Conservation (phyloP, 2,888 invertebrate genomes). For the Andrena trimmerana region DNA sequence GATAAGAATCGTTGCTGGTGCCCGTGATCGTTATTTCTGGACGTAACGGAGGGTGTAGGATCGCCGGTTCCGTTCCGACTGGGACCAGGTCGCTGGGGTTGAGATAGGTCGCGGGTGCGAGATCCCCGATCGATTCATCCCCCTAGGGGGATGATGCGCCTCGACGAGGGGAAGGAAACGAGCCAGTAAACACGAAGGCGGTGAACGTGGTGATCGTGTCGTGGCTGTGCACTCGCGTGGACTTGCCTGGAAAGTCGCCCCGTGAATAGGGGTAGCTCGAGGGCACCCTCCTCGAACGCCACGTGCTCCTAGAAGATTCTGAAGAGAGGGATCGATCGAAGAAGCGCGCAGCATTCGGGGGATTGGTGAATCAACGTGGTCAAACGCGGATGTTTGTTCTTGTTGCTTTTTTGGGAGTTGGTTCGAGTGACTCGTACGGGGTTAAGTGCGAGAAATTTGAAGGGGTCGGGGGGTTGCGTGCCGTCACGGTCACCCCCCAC, state of each 20-base stretch:
- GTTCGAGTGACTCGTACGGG: neutral
- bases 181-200: neutral
- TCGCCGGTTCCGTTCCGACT: neutral
- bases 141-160: neutral
- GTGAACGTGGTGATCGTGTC: slow-evolving; percentile 21
- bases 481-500: slow-evolving; percentile 16
- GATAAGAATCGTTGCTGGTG: slow-evolving; percentile 20
- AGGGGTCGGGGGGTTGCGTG: neutral
- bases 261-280: neutral
- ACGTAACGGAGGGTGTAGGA: neutral
- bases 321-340: neutral
- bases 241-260: neutral
- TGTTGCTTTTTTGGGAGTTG: neutral
- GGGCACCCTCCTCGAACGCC: slow-evolving; percentile 10
- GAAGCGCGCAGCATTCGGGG: neutral
- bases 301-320: slow-evolving; percentile 12
- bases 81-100: slow-evolving; percentile 10
- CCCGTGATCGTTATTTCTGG: slow-evolving; percentile 1
- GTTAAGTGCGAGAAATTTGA: neutral
- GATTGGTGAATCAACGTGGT: neutral
- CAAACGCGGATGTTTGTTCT: neutral
- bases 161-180: neutral
- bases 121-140: slow-evolving; percentile 54
- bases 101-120: slow-evolving; percentile 41
- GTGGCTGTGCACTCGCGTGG: slow-evolving; percentile 25